Evolutionary conservation across 2,888 invertebrate genomes (phyloP).

Genomic region (Limnephilus rhombicus): DNA sequence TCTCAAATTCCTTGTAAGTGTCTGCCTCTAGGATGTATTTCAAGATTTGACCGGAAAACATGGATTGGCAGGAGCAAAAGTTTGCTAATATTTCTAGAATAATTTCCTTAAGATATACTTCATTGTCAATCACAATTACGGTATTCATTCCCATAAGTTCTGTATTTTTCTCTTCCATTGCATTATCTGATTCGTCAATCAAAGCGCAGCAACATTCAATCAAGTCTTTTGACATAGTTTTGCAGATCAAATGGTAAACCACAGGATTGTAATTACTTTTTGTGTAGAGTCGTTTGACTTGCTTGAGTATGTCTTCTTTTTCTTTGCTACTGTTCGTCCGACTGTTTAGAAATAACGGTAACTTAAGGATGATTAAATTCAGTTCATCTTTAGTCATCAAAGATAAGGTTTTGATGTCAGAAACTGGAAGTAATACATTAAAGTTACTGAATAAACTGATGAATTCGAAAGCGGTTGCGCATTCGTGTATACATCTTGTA

Average conservation of each 20-base stretch:
- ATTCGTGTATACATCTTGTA: conserved; percentile 36
- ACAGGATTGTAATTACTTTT: conserved; percentile 50
- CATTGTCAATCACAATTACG: background rate
- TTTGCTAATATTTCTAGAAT: conserved; percentile 72
- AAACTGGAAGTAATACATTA: conserved; percentile 19
- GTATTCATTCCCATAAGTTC: conserved; percentile 53
- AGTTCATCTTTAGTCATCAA: conserved; percentile 39
- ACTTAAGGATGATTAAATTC: conserved; percentile 29
- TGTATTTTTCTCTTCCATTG: conserved; percentile 44
- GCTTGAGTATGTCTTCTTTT: conserved; percentile 48
- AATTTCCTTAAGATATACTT: conserved; percentile 69
- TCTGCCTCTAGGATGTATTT: conserved; percentile 72
- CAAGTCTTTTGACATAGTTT: conserved; percentile 54
- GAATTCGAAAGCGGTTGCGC: conserved; percentile 51
- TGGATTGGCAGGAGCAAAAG: conserved; percentile 71
- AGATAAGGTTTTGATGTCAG: conserved; percentile 25
- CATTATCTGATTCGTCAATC: conserved; percentile 40
- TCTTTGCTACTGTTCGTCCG: conserved; percentile 18
- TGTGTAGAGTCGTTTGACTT: conserved; percentile 45
- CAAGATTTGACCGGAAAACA: conserved; percentile 72
- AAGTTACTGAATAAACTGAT: conserved; percentile 54
- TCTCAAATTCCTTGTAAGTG: conserved; percentile 71
- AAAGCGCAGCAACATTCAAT: conserved; percentile 54
- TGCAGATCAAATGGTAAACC: conserved; percentile 46
- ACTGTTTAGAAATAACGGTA: conserved; percentile 40